Evolutionary conservation across 2,797 vertebrate genomes (phyloP).

Genomic region (Vultur gryphus): DNA sequence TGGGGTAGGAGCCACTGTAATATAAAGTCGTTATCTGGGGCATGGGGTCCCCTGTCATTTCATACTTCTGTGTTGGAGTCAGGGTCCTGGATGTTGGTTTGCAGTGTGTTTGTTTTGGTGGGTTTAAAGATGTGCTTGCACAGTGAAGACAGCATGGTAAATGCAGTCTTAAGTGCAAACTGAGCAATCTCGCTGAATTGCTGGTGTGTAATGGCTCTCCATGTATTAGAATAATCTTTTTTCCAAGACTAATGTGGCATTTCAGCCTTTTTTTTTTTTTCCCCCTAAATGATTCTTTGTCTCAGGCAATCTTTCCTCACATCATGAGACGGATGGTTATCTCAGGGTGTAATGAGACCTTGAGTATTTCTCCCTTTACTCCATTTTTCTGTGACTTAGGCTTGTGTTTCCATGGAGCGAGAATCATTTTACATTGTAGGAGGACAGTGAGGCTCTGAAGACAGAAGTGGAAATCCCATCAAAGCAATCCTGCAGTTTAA

Average conservation of each 20-base stretch:
- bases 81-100: not conserved
- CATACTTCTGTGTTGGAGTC: not conserved
- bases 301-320: slow-evolving; percentile 24
- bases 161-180: not conserved
- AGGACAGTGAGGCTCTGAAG: slow-evolving; percentile 8
- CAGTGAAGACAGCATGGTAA: not conserved
- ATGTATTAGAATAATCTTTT: slow-evolving; percentile 33
- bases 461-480: slow-evolving; percentile 7
- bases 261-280: not conserved
- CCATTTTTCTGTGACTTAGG: slow-evolving; percentile 6
- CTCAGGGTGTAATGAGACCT: slow-evolving; percentile 29
- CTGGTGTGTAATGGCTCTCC: slow-evolving; percentile 13
- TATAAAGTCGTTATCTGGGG: not conserved
- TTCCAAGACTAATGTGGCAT: slow-evolving; percentile 43
- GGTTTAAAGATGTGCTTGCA: not conserved
- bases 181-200: not conserved
- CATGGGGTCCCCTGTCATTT: not conserved
- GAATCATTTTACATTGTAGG: not conserved
- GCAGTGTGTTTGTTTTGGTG: not conserved
- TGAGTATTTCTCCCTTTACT: slow-evolving; percentile 23
- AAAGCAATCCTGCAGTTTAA: not conserved
- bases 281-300: slow-evolving; percentile 33
- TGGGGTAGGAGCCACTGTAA: not conserved
- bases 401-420: not conserved
- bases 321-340: slow-evolving; percentile 48